Evolutionary conservation across 2,113 vertebrate species (phyloP).

Genomic region (Bagarius yarrelli): DNA sequence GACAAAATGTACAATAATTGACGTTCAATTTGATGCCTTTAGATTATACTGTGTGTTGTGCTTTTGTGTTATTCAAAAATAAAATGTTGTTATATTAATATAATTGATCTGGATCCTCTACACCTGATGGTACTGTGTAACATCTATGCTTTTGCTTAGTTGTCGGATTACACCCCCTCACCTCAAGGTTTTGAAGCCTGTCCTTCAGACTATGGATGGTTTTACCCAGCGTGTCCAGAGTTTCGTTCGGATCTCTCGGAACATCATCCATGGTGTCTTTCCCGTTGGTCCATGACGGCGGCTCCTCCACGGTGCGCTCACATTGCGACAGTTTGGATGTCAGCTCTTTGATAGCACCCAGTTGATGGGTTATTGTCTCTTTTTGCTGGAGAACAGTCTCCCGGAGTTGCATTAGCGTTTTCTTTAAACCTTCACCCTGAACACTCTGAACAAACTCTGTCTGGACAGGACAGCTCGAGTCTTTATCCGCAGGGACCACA

Average conservation of each 20-base stretch:
- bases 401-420: slow-evolving; percentile 87
- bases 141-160: neutral
- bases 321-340: slow-evolving; percentile 89
- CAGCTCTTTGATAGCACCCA: slow-evolving; percentile 88
- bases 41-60: too few relatives aligned
- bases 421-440: slow-evolving; percentile 86
- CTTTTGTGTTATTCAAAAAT: too few relatives aligned
- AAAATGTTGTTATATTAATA: too few relatives aligned
- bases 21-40: too few relatives aligned
- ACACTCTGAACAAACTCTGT: slow-evolving; percentile 72
- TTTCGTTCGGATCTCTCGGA: slow-evolving; percentile 85
- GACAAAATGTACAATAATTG: too few relatives aligned
- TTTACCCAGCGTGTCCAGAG: slow-evolving; percentile 88
- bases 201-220: slow-evolving; percentile 93
- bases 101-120: neutral
- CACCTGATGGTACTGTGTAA: neutral
- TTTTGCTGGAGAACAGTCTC: slow-evolving; percentile 93
- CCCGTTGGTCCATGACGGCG: slow-evolving; percentile 74
- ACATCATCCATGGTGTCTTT: slow-evolving; percentile 94
- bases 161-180: slow-evolving; percentile 53
- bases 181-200: slow-evolving; percentile 90
- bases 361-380: slow-evolving; percentile 86
- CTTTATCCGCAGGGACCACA: slow-evolving; percentile 75
- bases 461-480: slow-evolving; percentile 79
- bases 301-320: slow-evolving; percentile 69